phyloP scores from a whole-genome alignment of 1,140 invertebrate species.

The Ridgeia piscesae region DNA sequence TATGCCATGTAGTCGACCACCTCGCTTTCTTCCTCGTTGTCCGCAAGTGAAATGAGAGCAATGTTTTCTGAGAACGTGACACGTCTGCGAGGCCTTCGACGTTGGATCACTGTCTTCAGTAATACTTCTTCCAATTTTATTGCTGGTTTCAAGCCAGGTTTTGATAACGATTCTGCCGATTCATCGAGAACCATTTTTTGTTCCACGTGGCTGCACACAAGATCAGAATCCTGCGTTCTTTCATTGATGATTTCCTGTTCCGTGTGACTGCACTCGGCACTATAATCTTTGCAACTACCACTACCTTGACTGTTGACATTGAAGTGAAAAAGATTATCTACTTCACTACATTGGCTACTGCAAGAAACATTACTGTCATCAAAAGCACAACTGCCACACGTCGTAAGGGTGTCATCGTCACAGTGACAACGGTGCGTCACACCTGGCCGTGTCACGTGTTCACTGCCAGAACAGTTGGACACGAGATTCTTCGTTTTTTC shows the following conservation, averaged over 20 bases:
- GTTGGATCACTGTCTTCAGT: constrained; percentile 40
- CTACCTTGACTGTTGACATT: neutral
- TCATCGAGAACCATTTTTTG: neutral
- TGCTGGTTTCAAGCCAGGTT: constrained; percentile 8
- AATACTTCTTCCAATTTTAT: constrained; percentile 7
- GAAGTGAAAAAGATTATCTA: neutral
- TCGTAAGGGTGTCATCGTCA: neutral
- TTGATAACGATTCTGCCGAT: neutral
- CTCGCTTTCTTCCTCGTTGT: constrained; percentile 69
- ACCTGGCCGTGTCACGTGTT: neutral
- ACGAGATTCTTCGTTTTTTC: neutral
- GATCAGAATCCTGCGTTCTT: neutral
- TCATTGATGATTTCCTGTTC: neutral
- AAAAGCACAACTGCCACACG: neutral
- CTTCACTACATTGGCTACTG: neutral
- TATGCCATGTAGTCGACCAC: constrained; percentile 21
- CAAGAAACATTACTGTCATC: neutral
- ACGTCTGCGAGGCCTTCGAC: constrained; percentile 72
- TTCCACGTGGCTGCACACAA: neutral
- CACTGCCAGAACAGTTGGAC: neutral
- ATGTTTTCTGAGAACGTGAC: constrained; percentile 93
- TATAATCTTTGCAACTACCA: neutral
- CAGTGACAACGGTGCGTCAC: neutral
- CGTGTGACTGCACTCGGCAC: neutral
- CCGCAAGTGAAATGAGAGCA: constrained; percentile 82